These are phyloP conservation scores for Melangyna quadrimaculata DNA, from an alignment of 2,888 invertebrate species.

Conservation along the genomic window DNA sequence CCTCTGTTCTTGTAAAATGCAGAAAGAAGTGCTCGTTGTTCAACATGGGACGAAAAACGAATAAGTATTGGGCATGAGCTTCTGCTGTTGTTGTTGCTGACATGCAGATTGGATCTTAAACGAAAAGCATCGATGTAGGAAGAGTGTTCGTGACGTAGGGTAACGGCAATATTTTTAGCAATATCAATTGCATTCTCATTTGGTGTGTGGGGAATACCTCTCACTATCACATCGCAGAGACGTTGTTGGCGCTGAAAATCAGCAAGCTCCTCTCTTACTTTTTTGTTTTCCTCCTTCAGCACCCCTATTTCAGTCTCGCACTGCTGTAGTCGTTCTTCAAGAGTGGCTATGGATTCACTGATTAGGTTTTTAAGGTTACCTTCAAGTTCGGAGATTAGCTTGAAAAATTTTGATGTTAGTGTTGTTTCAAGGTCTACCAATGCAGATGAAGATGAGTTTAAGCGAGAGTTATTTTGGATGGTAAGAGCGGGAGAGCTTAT, in stretches of 20 bases:
- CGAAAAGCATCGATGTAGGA: not conserved
- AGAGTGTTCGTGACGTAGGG: not conserved
- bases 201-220: not conserved
- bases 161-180: slow-evolving; percentile 4
- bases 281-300: not conserved
- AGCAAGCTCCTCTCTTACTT: not conserved
- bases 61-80: not conserved
- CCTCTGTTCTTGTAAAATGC: not conserved
- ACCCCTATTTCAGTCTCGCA: not conserved
- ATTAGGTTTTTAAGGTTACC: not conserved
- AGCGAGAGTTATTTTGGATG: not conserved
- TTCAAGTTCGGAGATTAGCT: not conserved
- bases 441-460: not conserved
- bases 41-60: not conserved
- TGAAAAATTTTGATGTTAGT: not conserved
- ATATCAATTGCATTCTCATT: slow-evolving; percentile 6
- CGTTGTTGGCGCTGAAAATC: not conserved
- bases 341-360: not conserved
- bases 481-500: not conserved
- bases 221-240: slow-evolving; percentile 6
- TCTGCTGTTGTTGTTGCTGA: not conserved
- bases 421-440: not conserved
- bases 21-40: not conserved
- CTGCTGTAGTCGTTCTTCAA: not conserved
- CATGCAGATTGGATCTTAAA: not conserved